These are phyloP conservation scores for Notiomystis cincta DNA, from an alignment of 2,113 vertebrate genomes.

Conservation along the genomic window DNA sequence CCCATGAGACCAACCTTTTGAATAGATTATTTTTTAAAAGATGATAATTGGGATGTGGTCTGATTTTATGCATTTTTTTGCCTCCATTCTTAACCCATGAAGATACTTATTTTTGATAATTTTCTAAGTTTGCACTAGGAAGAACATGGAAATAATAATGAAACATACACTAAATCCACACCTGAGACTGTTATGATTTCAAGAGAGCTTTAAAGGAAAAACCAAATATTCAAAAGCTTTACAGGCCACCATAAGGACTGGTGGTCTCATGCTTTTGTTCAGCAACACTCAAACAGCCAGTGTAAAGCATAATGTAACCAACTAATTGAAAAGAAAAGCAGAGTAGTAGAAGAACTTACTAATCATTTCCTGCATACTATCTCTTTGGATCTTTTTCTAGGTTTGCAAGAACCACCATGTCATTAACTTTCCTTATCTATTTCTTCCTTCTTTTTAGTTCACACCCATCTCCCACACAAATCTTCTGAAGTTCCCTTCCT, in stretches of 20 bases:
- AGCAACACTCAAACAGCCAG: neutral
- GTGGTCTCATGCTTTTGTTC: neutral
- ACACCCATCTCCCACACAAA: neutral
- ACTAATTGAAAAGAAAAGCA: neutral
- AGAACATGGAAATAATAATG: neutral
- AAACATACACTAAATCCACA: neutral
- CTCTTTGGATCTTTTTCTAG: neutral
- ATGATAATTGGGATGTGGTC: neutral
- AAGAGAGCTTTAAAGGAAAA: neutral
- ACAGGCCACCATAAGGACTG: neutral
- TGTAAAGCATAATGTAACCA: neutral
- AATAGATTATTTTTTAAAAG: neutral
- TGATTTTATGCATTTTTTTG: neutral
- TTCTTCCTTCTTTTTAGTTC: neutral
- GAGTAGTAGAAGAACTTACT: neutral
- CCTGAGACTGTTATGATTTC: neutral
- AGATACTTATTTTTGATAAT: neutral
- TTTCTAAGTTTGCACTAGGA: neutral
- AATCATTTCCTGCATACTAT: neutral
- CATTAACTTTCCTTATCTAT: conserved; percentile 7
- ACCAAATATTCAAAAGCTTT: neutral
- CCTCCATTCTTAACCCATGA: neutral
- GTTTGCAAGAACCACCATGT: neutral
- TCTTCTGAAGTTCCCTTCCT: neutral
- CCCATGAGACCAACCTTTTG: neutral